These are phyloP conservation scores for Thaumatotibia leucotreta DNA, from an alignment of 1,140 invertebrate species.

Conservation along the genomic window DNA sequence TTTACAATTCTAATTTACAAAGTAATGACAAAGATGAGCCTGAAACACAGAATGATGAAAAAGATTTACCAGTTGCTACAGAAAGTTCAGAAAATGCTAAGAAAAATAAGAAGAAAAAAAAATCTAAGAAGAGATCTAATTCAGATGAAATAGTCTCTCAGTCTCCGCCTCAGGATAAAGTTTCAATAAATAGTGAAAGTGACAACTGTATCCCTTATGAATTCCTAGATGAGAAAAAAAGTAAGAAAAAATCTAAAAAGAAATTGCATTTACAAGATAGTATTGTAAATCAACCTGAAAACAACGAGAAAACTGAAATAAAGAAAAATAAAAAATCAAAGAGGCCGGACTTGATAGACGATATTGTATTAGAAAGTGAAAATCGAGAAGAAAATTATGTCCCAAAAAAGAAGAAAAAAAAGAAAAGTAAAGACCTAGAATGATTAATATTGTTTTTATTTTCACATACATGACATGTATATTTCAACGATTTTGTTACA, in stretches of 20 bases:
- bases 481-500: too few relatives aligned
- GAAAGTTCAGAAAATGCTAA: not conserved
- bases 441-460: conserved; percentile 20
- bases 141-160: not conserved
- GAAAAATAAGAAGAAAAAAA: conserved; percentile 19
- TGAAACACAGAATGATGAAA: not conserved
- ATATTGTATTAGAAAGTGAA: conserved; percentile 18
- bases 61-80: not conserved
- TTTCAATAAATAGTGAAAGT: not conserved
- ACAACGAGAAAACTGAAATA: not conserved
- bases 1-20: conserved; percentile 16
- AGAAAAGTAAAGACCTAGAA: conserved; percentile 36
- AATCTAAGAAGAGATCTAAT: not conserved
- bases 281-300: not conserved
- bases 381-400: conserved; percentile 26
- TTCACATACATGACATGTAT: not conserved
- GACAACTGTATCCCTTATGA: not conserved
- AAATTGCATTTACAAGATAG: not conserved
- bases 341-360: not conserved
- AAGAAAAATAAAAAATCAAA: conserved; percentile 22
- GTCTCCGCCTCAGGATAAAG: not conserved
- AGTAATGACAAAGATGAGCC: not conserved
- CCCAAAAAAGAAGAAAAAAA: conserved; percentile 61
- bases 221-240: not conserved
- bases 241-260: conserved; percentile 20